A percentile compares a stretch with the other conserved stretches of the same genome.
These are phyloP conservation scores for Lipophrys pholis DNA, from an alignment of 2,113 vertebrate species.

Conservation along the genomic window DNA sequence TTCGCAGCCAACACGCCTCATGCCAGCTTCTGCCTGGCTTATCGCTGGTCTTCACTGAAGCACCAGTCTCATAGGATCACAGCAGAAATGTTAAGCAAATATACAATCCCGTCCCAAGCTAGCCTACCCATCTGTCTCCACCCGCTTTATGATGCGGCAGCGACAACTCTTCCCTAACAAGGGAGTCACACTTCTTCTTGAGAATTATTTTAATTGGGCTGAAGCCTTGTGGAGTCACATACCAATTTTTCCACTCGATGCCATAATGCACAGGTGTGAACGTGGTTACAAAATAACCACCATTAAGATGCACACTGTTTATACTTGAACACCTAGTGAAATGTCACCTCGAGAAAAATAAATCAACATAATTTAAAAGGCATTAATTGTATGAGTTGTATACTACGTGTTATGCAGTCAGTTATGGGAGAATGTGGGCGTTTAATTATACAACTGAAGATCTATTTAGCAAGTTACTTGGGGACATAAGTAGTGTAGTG, in stretches of 20 bases:
- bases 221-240: not conserved
- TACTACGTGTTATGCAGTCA: not conserved
- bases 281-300: too few relatives aligned
- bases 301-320: too few relatives aligned
- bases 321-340: too few relatives aligned
- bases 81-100: conserved; percentile 34
- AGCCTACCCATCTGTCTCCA: conserved; percentile 20
- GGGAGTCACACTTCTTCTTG: not conserved
- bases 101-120: not conserved
- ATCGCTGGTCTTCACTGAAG: conserved; percentile 12
- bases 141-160: not conserved
- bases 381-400: too few relatives aligned
- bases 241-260: too few relatives aligned
- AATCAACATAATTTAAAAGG: too few relatives aligned
- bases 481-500: not conserved
- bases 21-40: conserved; percentile 9
- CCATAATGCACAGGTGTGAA: too few relatives aligned
- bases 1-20: conserved; percentile 18
- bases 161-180: not conserved
- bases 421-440: not conserved
- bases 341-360: too few relatives aligned
- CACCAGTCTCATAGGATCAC: conserved; percentile 14
- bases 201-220: conserved; percentile 3
- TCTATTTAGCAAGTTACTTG: too few relatives aligned
- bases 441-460: not conserved